A percentile compares a stretch with the other conserved stretches of the same genome.
phyloP scores from a whole-genome alignment of 1,140 invertebrate species.

The Bombus turneri region DNA sequence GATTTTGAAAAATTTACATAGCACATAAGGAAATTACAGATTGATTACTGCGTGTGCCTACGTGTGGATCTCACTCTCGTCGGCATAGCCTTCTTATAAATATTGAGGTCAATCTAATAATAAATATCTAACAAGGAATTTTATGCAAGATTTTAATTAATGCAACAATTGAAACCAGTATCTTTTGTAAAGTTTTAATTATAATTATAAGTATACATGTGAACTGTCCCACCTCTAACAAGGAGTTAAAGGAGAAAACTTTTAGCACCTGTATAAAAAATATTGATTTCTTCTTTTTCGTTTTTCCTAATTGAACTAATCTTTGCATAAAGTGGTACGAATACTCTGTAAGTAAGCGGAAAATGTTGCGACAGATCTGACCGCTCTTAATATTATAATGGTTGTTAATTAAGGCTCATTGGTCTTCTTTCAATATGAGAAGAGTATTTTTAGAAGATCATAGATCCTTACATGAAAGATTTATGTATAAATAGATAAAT shows the following conservation, averaged over 20 bases:
- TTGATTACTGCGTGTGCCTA: conserved; percentile 55
- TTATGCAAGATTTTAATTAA: conserved; percentile 48
- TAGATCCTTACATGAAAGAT: conserved; percentile 74
- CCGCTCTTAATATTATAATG: conserved; percentile 73
- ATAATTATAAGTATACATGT: conserved; percentile 49
- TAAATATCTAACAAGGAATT: conserved; percentile 34
- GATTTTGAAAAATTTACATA: conserved; percentile 46
- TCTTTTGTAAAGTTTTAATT: conserved; percentile 64
- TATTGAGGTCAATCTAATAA: conserved; percentile 37
- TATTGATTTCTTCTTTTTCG: conserved; percentile 14
- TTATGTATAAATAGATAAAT: conserved; percentile 78
- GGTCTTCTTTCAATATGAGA: conserved; percentile 60
- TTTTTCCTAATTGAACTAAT: conserved; percentile 50
- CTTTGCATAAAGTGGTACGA: conserved; percentile 38
- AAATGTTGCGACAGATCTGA: conserved; percentile 65
- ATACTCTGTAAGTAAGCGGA: conserved; percentile 50
- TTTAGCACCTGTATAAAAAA: conserved; percentile 8
- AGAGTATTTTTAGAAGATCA: conserved; percentile 58
- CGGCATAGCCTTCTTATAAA: conserved; percentile 50
- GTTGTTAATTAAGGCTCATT: conserved; percentile 75
- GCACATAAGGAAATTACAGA: conserved; percentile 28
- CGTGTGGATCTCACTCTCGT: conserved; percentile 58
- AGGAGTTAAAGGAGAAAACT: conserved; percentile 4
- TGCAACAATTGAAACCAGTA: conserved; percentile 39
- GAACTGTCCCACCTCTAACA: conserved; percentile 13